A percentile compares a stretch with the other conserved stretches of the same genome.
Conservation (phyloP, 2,113 vertebrate genomes). For the Sturnus vulgaris region DNA sequence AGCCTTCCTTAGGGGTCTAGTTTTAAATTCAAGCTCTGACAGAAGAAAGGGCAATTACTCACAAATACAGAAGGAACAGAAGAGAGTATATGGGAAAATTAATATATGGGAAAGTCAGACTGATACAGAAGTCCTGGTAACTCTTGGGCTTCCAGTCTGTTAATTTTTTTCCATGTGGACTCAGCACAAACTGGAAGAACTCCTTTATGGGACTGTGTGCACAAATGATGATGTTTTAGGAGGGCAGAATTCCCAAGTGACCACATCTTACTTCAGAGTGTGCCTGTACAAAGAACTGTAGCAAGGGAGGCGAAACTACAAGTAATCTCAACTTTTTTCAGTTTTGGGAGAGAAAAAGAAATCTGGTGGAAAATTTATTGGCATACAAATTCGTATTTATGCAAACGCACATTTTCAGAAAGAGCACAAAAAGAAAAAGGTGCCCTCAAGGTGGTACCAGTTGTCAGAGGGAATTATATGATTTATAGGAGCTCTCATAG, state of each 20-base stretch:
- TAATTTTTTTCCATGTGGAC: background rate
- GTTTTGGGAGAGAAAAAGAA: background rate
- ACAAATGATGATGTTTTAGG: background rate
- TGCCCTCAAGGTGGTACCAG: background rate
- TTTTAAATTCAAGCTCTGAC: background rate
- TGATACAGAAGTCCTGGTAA: background rate
- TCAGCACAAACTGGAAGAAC: background rate
- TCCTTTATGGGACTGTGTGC: background rate
- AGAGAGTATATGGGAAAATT: background rate
- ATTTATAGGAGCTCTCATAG: constrained; percentile 41
- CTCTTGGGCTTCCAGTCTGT: background rate
- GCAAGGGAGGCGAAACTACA: background rate
- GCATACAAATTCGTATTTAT: background rate
- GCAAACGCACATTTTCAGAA: background rate
- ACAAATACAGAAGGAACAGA: background rate
- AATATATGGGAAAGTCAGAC: background rate
- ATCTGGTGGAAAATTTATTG: background rate
- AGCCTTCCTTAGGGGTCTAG: background rate
- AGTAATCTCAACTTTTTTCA: background rate
- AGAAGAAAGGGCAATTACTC: background rate
- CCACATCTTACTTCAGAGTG: background rate
- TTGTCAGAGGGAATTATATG: constrained; percentile 31
- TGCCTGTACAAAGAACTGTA: accelerated
- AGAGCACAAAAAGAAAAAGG: background rate
- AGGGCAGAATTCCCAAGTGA: background rate